These are phyloP conservation scores for Solen grandis DNA, from an alignment of 1,140 invertebrate genomes.

Conservation along the genomic window DNA sequence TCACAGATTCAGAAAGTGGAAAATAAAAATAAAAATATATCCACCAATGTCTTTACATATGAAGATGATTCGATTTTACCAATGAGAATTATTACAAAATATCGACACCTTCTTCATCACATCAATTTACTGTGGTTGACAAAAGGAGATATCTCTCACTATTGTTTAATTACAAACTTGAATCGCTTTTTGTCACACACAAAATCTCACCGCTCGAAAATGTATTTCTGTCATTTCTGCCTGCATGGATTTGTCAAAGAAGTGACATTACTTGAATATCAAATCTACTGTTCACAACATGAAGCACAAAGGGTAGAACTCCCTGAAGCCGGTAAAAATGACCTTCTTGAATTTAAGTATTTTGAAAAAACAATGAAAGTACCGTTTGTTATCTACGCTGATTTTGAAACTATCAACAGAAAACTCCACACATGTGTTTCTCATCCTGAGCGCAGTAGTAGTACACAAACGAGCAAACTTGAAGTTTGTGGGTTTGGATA, in stretches of 20 bases:
- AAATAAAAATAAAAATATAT: slow-evolving; percentile 22
- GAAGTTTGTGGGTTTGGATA: slow-evolving; percentile 24
- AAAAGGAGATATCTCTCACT: not conserved
- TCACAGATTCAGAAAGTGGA: slow-evolving; percentile 19
- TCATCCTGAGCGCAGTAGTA: not conserved
- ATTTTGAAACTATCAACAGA: too few species aligned
- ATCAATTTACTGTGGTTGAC: not conserved
- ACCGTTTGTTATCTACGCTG: not conserved
- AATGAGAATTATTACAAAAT: slow-evolving; percentile 18
- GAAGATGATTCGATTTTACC: slow-evolving; percentile 14
- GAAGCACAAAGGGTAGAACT: too few species aligned
- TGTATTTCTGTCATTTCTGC: slow-evolving; percentile 8
- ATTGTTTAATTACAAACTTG: slow-evolving; percentile 12
- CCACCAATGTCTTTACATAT: slow-evolving; percentile 16
- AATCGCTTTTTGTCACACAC: slow-evolving; percentile 23
- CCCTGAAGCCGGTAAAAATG: too few species aligned
- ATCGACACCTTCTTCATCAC: too few species aligned
- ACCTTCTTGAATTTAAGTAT: slow-evolving; percentile 24
- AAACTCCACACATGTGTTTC: not conserved
- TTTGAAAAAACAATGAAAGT: not conserved
- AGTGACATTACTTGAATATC: not conserved
- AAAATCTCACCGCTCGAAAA: not conserved
- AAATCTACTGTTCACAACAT: slow-evolving; percentile 5
- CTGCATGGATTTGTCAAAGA: slow-evolving; percentile 18
- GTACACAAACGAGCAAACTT: not conserved